Evolutionary conservation across 2,113 vertebrate species (phyloP), one percentile per base, ranked within the genome.

Genomic region (pig (Sus scrofa)): DNA sequence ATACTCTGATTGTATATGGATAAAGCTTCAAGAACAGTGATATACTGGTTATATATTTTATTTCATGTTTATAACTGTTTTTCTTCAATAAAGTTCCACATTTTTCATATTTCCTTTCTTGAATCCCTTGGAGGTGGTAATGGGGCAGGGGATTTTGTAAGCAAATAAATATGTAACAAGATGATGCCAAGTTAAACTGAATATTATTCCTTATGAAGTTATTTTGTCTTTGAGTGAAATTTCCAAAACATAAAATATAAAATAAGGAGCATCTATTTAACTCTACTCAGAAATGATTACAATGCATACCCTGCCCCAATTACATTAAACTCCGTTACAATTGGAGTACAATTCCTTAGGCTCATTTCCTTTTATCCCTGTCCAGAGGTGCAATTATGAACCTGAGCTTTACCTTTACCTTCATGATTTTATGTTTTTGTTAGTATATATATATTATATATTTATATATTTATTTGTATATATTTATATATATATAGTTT

Each of bases 131-230:
- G 39, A 82, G 22, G 10, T 73, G 8, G 16, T 39, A 93, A 11
- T 71, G 22, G 5, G 11, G 2, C 9, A n/a, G 6, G 27, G 22
- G 54, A 39, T 20, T 97, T 84, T 97, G 92, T 89, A 98, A 95
- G 27, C 24, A 96, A 93, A 89, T 97, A 89, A 93, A 96, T 96
- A 97, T 98, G 96, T 94, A 81, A 98, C 0, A 58, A 82, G 18
- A 1, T 30, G 44, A 94, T 84, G 92, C 32, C 18, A 44, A 52
- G 27, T 68, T 67, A 79, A 87, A 89, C 13, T 65, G 2, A 92
- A 50, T 56, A 92, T 30, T 95, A 10, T 75, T 92, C 4, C 30
- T 79, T 87, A 54, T 92, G 14, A 44, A 67, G 73, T 71, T 70
- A 37, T 60, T 92, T 90, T 88, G 34, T 14, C 60, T 84, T 50